Evolutionary conservation across 2,797 vertebrate species (phyloP).

Genomic region (Sebastiscus tertius): DNA sequence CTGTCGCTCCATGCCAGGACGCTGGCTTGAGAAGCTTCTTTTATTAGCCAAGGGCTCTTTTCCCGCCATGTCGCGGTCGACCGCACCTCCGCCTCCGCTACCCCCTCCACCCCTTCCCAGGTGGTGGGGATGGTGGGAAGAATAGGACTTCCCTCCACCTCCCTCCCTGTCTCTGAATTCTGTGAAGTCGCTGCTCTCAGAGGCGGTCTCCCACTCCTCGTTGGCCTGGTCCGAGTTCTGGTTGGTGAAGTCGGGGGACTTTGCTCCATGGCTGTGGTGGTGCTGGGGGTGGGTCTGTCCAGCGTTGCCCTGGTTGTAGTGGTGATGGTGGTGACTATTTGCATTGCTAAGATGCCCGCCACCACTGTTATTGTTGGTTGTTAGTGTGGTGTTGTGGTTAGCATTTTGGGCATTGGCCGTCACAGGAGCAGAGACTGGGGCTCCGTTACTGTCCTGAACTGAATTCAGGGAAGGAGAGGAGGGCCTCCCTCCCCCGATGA

Average conservation of each 20-base stretch:
- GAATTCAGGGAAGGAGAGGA: conserved; percentile 73
- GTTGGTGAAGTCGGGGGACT: conserved; percentile 93
- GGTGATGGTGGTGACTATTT: conserved; percentile 83
- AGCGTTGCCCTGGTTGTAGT: conserved; percentile 80
- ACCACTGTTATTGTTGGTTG: conserved; percentile 73
- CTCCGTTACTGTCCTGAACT: conserved; percentile 77
- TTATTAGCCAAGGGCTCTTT: conserved; percentile 86
- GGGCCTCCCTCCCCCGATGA: conserved; percentile 74
- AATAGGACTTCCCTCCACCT: conserved; percentile 77
- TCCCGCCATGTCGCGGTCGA: conserved; percentile 76
- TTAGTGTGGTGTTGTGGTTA: conserved; percentile 73
- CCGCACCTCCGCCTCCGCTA: conserved; percentile 60
- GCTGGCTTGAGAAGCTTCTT: conserved; percentile 94
- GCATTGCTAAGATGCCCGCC: conserved; percentile 71
- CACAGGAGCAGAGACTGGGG: conserved; percentile 48
- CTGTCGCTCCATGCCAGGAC: conserved; percentile 94
- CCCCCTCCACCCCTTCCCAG: conserved; percentile 72
- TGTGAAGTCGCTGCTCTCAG: conserved; percentile 95
- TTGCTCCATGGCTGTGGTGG: conserved; percentile 89
- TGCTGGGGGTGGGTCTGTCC: conserved; percentile 75
- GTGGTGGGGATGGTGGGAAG: conserved; percentile 81
- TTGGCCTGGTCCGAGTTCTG: conserved; percentile 97
- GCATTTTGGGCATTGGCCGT: conserved; percentile 65
- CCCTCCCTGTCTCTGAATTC: conserved; percentile 88
- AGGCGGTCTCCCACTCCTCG: conserved; percentile 96